Conservation (phyloP, 2,113 vertebrate species). For the Lepidothrix coronata region DNA sequence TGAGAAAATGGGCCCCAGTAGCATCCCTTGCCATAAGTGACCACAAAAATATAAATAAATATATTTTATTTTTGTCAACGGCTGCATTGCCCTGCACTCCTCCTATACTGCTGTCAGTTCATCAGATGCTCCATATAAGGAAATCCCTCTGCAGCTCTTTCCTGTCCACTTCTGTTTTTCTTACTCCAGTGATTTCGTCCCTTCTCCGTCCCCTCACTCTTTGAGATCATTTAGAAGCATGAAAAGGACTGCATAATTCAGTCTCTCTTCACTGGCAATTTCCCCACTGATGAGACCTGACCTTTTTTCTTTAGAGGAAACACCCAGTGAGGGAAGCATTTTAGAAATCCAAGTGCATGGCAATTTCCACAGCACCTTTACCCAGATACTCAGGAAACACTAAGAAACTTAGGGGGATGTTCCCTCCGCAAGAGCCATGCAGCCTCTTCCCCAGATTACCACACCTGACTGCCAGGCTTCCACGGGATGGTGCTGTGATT, state of each 20-base stretch:
- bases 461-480: background rate
- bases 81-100: background rate
- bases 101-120: background rate
- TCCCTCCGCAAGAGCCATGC: accelerated
- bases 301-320: background rate
- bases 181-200: background rate
- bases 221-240: background rate
- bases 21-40: background rate
- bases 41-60: background rate
- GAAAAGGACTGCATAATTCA: background rate
- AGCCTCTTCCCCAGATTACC: background rate
- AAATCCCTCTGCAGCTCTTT: background rate
- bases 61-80: background rate
- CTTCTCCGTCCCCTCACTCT: background rate
- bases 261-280: background rate
- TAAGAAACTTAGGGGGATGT: background rate
- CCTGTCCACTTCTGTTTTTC: background rate
- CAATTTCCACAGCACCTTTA: background rate
- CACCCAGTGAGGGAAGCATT: background rate
- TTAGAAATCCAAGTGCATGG: background rate
- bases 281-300: background rate
- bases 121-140: background rate
- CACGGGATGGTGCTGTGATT: background rate
- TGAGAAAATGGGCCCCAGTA: background rate
- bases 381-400: background rate